Conservation (phyloP, 37 sponge, comb jelly and placozoan genomes). For the Trichoplax adhaerens region DNA sequence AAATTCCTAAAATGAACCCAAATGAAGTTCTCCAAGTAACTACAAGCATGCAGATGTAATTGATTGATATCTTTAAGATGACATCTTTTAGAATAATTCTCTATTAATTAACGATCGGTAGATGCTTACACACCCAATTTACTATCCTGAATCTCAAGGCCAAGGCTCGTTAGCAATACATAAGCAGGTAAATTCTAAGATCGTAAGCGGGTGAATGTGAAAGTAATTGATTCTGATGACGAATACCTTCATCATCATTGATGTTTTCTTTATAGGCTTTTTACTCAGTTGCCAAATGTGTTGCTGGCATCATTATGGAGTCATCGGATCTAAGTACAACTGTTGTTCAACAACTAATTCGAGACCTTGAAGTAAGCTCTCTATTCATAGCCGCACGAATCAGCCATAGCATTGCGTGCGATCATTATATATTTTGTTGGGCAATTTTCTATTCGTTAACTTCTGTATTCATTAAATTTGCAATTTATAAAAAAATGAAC, state of each 20-base stretch:
- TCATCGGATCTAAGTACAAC: conserved; percentile 24
- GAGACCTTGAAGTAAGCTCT: conserved; percentile 31
- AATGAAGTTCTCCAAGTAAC: no score
- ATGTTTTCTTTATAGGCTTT: conserved; percentile 38
- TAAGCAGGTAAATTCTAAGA: conserved; percentile 25
- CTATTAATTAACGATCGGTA: background rate
- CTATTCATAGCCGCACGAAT: no score
- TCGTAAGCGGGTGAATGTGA: no score
- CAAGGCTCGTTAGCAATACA: conserved; percentile 7
- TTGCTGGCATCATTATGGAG: conserved; percentile 47
- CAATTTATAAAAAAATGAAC: no score
- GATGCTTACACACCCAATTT: conserved; percentile 39
- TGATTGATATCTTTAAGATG: no score
- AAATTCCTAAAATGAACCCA: no score
- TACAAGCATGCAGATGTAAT: no score
- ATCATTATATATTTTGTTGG: no score
- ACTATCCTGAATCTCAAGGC: conserved; percentile 7
- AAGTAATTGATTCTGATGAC: conserved; percentile 3
- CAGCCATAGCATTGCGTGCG: no score
- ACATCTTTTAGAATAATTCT: no score
- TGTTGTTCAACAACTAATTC: conserved; percentile 42
- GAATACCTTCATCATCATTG: background rate
- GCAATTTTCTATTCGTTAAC: no score
- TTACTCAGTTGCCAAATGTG: conserved; percentile 64
- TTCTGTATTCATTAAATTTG: no score